Conservation (phyloP, 2,888 invertebrate species). For the Fabriciana adippe region DNA sequence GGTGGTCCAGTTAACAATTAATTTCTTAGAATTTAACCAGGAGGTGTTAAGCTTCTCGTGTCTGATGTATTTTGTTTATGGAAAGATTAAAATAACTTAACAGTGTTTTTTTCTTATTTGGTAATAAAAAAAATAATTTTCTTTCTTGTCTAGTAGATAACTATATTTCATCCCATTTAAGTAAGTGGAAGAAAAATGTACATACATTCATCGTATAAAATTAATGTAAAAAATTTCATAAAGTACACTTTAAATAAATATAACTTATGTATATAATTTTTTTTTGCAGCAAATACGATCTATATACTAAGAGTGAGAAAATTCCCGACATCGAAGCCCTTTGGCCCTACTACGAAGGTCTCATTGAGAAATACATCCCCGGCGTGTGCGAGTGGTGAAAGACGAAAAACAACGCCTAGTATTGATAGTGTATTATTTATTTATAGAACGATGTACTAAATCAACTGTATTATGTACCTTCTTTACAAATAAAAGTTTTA, state of each 20-base stretch:
- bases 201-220: too few species aligned
- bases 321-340: conserved; percentile 92
- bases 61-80: too few species aligned
- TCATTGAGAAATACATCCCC: conserved; percentile 96
- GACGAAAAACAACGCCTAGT: not conserved
- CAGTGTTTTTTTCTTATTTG: not conserved
- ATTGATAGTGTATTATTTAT: not conserved
- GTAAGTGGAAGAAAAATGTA: too few species aligned
- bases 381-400: conserved; percentile 88
- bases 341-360: conserved; percentile 94
- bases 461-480: too few species aligned
- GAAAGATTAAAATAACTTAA: too few species aligned
- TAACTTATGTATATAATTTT: conserved; percentile 4
- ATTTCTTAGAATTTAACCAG: too few species aligned
- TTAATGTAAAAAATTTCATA: not conserved
- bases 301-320: conserved; percentile 81
- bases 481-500: not conserved
- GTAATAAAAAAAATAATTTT: not conserved
- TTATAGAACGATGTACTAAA: not conserved
- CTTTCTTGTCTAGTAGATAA: too few species aligned
- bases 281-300: conserved; percentile 91
- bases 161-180: too few species aligned
- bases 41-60: too few species aligned
- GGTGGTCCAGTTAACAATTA: too few species aligned
- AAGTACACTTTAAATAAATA: not conserved